Base-by-base conservation (phyloP, 2,113 vertebrate genomes). In the Leuciscus idus region DNA sequence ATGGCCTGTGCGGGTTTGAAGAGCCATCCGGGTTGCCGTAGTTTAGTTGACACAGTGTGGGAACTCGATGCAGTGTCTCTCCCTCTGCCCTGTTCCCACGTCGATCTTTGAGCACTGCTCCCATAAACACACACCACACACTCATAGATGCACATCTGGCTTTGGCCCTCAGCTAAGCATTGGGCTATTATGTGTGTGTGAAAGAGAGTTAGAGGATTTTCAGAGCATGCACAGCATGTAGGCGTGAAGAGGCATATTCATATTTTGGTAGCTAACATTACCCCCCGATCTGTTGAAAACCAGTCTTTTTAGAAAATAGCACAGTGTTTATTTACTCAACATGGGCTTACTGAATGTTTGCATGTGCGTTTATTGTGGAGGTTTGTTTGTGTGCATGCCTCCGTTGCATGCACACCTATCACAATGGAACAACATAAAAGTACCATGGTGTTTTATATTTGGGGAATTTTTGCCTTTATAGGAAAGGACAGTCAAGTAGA, bases 51-150 rank as follows among this genome's bases (percentile, higher is more conserved):
- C 68, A 85, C 77, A 81, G 82, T 89, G 85, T 89, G 88, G 88
- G 88, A 89, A 89, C 78, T 55, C 80, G 66, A 85, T 78, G 62
- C 52, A 85, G 48, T 48, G 72, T 39, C n/a, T 87, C 84, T 28
- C 61, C 59, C 77, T 81, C 39, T 86, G 77, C 70, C 55, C 46
- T 75, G 70, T 89, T 89, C 88, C 88, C 88, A 89, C 78, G 82
- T 84, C 84, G 61, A 39, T 87, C 85, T 64, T 9, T 43, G 55
- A 84, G 82, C 43, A 39, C 68, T 81, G 68, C 50, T 80, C 59
- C 57, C 75, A 77, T 50, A 80, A 66, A 87, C 82, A 70, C 36
- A 78, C 81, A 68, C 74, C 26, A 57, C 52, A 81, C 77, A 62
- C 30, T 57, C 52, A 84, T n/a, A 68, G 75, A 39, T 36, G 52